phyloP scores from a whole-genome alignment of 2,113 vertebrate genomes.

The Strigops habroptila region DNA sequence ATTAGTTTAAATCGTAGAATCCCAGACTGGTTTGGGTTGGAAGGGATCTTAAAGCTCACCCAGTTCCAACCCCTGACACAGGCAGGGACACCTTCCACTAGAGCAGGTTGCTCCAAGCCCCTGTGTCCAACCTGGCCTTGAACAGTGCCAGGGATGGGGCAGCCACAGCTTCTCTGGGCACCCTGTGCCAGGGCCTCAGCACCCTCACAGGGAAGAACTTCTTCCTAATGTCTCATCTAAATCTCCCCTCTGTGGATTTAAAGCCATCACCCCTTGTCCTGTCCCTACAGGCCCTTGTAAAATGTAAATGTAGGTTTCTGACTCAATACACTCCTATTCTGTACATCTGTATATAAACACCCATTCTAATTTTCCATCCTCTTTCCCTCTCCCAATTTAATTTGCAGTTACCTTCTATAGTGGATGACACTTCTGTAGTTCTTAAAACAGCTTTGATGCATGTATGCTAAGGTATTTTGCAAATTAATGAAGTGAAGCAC shows the following conservation, averaged over 20 bases:
- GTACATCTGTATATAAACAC: neutral
- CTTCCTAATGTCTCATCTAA: neutral
- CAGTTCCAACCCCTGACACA: neutral
- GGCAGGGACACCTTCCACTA: neutral
- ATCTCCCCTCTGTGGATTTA: neutral
- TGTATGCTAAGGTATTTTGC: constrained; percentile 56
- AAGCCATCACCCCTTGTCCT: neutral
- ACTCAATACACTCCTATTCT: neutral
- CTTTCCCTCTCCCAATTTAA: constrained; percentile 21
- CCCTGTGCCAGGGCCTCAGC: neutral
- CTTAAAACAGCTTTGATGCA: constrained; percentile 58
- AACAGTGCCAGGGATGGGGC: neutral
- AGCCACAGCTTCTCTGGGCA: neutral
- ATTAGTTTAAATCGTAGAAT: neutral
- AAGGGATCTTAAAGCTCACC: neutral
- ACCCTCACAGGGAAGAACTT: neutral
- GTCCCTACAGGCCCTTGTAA: neutral
- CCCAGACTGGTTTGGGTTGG: neutral
- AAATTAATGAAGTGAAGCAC: constrained; percentile 66
- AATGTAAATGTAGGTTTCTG: neutral
- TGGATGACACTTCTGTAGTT: constrained; percentile 44
- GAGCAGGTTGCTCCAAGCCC: neutral
- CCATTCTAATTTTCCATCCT: neutral
- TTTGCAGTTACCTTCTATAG: constrained; percentile 39
- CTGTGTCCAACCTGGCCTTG: neutral